Base-by-base conservation (phyloP, 2,113 vertebrate genomes). In the Alligator mississippiensis region DNA sequence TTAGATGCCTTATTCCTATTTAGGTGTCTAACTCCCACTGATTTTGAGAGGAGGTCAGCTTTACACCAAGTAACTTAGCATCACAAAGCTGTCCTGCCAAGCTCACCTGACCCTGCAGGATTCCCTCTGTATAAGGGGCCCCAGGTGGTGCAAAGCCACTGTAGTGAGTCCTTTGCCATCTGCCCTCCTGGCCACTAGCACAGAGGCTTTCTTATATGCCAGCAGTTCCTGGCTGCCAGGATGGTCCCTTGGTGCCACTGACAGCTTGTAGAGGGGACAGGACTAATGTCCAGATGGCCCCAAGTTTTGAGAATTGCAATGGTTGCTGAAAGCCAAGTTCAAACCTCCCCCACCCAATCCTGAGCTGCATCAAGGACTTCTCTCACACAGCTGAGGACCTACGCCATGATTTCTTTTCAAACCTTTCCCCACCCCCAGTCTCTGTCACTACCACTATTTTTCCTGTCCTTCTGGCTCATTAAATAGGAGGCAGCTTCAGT, bases 271-370 rank as follows among this genome's bases (percentile, higher is more conserved):
- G 34, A 85, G 89, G 92, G 94, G 93, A 96, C 93, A 95, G 78
- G 92, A 96, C 80, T 78, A 83, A 78, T 64, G 91, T 95, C 96
- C 96, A 96, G 96, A 96, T 96, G 96, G 94, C 95, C 96, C 82
- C 85, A 85, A 95, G 93, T 95, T 97, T 92, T 58, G 75, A 97
- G 90, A 92, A 24, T 85, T 95, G 55, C 87, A 4, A 62, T 82
- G 94, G 85, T 88, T 89, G 80, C 93, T 93, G 84, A 84, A 75
- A 89, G 91, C 87, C 83, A 81, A 93, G 28, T 54, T 94, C 82
- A 82, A 77, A 47, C 87, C 82, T 95, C 88, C 93, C 80, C 1
- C 2, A 3, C 74, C 82, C 47, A 47, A 9, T 47, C 25, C 25
- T 7, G 10, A 74, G 12, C 38, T 47, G 34, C 34, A 74, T 22